Base-by-base conservation (phyloP, 2,113 vertebrate genomes). In the Xiphophorus hellerii region DNA sequence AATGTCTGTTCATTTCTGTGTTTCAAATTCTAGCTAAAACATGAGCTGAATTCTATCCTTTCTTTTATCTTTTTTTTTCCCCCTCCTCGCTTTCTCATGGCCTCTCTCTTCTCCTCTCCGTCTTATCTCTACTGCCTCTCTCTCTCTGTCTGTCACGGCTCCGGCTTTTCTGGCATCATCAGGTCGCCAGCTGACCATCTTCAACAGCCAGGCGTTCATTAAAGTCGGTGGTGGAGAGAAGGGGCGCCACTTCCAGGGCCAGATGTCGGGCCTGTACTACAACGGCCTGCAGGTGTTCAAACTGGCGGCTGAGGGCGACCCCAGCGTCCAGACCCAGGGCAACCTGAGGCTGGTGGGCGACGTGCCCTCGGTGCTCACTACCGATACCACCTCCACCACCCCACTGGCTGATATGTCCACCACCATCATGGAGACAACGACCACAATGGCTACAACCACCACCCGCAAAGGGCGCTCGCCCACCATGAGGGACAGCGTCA, bases 181-280 rank as follows among this genome's bases (percentile, higher is more conserved):
- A 98, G 97, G 97, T 94, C 96, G 97, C 68, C 97, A 98, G 94
- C 90, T 98, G 90, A 98, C 97, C 51, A 98, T 98, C 90, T 98
- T 98, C 92, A 98, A 98, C 95, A 97, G 97, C 94, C 97, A 98
- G 93, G 96, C 97, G 11, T 95, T 95, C 90, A 97, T 96, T 89
- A 97, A 96, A 90, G 96, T 98, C 0, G 97, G 97, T 73, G 97
- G 96, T 87, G 95, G 95, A 61, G 97, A 97, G 75, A 96, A 96
- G 76, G 97, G 96, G 20, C 96, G 96, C 35, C 96, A 96, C 68
- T 98, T 98, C 93, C 97, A 98, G 89, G 97, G 97, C 77, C 97
- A 98, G 94, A 95, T 98, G 91, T 97, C 97, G 0, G 96, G 97
- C 81, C 95, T 98, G 76, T 98, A 97, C 90, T 98, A 97, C 93